Conservation (phyloP, 2,113 vertebrate species). For the Clarias magur region DNA sequence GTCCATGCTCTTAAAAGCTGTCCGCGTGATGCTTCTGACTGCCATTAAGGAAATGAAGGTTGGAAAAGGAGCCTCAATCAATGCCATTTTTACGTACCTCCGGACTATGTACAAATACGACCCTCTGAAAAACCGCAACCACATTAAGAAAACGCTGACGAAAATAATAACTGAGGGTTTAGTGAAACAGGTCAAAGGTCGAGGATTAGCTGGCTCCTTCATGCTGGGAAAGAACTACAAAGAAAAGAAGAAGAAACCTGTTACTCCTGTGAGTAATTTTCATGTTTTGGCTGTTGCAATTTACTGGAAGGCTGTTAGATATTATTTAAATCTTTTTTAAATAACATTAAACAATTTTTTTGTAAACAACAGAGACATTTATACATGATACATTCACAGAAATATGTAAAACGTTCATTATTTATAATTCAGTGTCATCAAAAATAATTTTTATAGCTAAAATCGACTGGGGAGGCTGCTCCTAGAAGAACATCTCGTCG, state of each 20-base stretch:
- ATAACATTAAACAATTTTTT: neutral
- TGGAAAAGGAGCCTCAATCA: conserved; percentile 87
- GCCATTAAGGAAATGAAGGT: conserved; percentile 90
- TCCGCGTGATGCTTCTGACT: conserved; percentile 89
- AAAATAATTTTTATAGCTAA: conserved; percentile 52
- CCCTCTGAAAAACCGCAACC: conserved; percentile 83
- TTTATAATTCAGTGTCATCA: neutral
- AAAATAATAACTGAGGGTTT: conserved; percentile 87
- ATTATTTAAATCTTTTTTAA: neutral
- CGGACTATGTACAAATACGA: conserved; percentile 84
- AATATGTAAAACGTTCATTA: neutral
- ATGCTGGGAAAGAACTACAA: conserved; percentile 93
- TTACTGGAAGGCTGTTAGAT: neutral
- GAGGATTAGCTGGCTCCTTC: conserved; percentile 92
- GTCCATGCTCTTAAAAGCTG: conserved; percentile 75
- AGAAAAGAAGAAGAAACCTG: conserved; percentile 77
- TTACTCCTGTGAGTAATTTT: conserved; percentile 72
- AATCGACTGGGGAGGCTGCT: conserved; percentile 46
- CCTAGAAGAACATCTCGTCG: conserved; percentile 68
- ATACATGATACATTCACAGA: neutral
- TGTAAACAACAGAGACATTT: neutral
- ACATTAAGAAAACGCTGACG: conserved; percentile 85
- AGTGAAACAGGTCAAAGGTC: conserved; percentile 90
- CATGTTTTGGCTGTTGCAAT: neutral
- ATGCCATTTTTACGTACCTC: conserved; percentile 90